phyloP scores from a whole-genome alignment of 2,797 vertebrate genomes.

The Orestias chungarensis region DNA sequence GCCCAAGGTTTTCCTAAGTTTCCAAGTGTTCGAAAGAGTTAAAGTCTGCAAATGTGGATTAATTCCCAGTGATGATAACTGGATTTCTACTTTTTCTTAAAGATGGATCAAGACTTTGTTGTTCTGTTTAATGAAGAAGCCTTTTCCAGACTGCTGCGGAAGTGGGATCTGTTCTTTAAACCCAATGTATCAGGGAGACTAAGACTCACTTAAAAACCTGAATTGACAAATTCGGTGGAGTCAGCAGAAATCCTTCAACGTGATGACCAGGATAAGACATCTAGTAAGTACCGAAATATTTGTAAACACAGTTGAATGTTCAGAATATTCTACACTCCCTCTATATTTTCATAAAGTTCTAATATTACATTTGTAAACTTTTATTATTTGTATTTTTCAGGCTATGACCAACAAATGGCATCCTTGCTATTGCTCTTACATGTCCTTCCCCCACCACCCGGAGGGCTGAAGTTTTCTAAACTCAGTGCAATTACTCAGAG shows the following conservation, averaged over 20 bases:
- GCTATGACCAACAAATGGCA: slow-evolving; percentile 26
- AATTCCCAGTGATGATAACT: neutral
- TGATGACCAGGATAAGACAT: slow-evolving; percentile 38
- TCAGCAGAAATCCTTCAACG: slow-evolving; percentile 31
- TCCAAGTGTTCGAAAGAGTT: no score
- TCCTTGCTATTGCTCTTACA: slow-evolving; percentile 41
- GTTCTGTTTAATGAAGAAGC: slow-evolving; percentile 47
- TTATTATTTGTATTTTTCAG: slow-evolving; percentile 4
- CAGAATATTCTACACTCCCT: neutral
- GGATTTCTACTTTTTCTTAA: slow-evolving; percentile 19
- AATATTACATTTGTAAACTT: no score
- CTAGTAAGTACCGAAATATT: slow-evolving; percentile 14
- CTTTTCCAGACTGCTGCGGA: slow-evolving; percentile 43
- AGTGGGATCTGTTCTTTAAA: slow-evolving; percentile 44
- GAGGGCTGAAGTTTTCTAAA: slow-evolving; percentile 17
- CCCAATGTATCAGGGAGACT: slow-evolving; percentile 50
- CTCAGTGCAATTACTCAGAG: no score
- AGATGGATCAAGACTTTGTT: slow-evolving; percentile 55
- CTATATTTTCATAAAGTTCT: no score
- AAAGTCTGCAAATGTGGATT: no score
- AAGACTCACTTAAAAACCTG: slow-evolving; percentile 45
- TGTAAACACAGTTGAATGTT: neutral
- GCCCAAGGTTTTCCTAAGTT: no score
- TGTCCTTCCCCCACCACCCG: slow-evolving; percentile 30
- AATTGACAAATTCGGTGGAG: slow-evolving; percentile 28